Evolutionary conservation across 2,797 vertebrate genomes (phyloP).

Genomic region (Phrynocephalus vlangalii): DNA sequence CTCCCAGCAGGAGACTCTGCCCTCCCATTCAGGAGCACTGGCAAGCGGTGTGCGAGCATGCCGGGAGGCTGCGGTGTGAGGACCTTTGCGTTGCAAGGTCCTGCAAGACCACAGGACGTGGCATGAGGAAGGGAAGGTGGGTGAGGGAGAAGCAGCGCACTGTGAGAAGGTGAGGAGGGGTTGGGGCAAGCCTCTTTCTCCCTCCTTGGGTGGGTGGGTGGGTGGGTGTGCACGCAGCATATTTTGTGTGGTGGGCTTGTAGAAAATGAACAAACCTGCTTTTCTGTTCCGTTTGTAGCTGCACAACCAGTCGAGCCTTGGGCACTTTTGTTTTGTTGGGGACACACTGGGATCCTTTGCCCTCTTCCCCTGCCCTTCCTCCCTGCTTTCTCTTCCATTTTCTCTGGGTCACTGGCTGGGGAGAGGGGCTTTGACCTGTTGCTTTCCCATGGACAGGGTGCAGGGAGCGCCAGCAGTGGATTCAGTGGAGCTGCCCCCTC

Average conservation of each 20-base stretch:
- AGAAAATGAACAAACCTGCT: neutral
- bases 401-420: no score
- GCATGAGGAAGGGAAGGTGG: slow-evolving; percentile 1
- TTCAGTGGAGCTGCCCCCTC: neutral
- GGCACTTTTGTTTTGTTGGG: neutral
- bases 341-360: neutral
- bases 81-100: slow-evolving; percentile 16
- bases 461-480: neutral
- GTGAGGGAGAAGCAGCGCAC: neutral
- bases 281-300: neutral
- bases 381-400: neutral
- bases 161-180: neutral
- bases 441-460: neutral
- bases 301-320: neutral
- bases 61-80: neutral
- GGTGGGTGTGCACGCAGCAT: neutral
- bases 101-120: neutral
- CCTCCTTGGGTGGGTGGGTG: neutral
- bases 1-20: no score
- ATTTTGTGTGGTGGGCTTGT: neutral
- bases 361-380: neutral
- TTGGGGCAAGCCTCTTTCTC: neutral
- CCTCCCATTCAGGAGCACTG: no score
- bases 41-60: no score
- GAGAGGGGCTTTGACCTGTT: neutral